Conservation (phyloP, 2,113 vertebrate species). For the Anser brachyrhynchus region DNA sequence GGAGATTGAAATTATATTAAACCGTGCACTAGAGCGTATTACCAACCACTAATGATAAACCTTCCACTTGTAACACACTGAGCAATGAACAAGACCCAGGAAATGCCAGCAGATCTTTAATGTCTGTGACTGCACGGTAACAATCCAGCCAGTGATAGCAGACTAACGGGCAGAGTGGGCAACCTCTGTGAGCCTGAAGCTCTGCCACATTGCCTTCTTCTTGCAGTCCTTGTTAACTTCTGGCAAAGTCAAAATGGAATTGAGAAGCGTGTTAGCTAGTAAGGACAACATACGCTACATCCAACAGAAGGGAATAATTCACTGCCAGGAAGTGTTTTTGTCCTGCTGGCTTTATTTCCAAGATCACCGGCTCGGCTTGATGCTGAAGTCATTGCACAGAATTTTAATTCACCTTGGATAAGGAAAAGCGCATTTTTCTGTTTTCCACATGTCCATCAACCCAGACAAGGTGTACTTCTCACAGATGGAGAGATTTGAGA, state of each 20-base stretch:
- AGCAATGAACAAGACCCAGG: neutral
- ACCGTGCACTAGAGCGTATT: neutral
- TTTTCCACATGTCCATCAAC: neutral
- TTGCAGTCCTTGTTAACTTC: too few relatives aligned
- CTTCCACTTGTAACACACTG: fast-evolving
- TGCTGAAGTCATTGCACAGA: too few relatives aligned
- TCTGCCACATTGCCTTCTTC: too few relatives aligned
- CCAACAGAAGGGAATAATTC: neutral
- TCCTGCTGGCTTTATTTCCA: too few relatives aligned
- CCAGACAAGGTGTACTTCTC: neutral
- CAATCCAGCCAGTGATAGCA: neutral
- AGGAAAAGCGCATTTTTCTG: neutral
- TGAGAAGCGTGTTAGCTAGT: too few relatives aligned
- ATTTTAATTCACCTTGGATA: neutral
- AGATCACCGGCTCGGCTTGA: too few relatives aligned
- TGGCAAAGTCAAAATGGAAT: too few relatives aligned
- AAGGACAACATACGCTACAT: too few relatives aligned
- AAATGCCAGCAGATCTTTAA: neutral
- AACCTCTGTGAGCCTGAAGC: neutral
- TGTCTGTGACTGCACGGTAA: neutral
- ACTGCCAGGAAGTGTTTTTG: neutral
- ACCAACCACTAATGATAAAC: neutral
- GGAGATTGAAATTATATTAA: neutral
- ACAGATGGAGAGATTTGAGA: neutral
- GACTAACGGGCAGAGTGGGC: neutral